These are phyloP conservation scores for Galendromus occidentalis DNA, from an alignment of 1,140 invertebrate species.

Conservation along the genomic window DNA sequence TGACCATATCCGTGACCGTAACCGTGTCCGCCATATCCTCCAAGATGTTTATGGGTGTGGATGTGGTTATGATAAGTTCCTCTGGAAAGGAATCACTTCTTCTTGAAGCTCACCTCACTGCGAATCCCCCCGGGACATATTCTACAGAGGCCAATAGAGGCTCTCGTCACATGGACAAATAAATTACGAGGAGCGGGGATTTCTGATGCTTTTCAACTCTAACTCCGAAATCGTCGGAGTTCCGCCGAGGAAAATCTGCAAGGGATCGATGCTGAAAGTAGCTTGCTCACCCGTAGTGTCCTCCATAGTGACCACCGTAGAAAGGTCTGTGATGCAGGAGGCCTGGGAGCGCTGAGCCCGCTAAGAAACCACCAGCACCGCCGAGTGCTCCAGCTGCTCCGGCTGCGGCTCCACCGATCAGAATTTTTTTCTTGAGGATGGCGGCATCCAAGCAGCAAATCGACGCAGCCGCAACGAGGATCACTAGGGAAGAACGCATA, in stretches of 20 bases:
- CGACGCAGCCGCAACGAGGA: no score
- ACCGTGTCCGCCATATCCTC: not conserved
- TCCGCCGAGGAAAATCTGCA: no score
- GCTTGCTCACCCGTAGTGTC: not conserved
- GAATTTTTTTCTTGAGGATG: not conserved
- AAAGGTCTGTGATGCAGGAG: not conserved
- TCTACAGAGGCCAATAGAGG: no score
- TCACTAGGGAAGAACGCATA: no score
- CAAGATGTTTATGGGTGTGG: not conserved
- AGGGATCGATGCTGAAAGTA: no score
- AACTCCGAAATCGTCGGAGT: no score
- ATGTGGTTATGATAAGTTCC: not conserved
- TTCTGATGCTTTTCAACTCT: no score
- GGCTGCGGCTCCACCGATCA: not conserved
- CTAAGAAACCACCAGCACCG: not conserved
- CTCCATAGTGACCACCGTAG: not conserved
- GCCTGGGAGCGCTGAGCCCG: not conserved
- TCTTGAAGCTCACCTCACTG: not conserved
- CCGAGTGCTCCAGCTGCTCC: not conserved
- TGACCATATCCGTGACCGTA: not conserved
- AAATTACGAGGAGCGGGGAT: no score
- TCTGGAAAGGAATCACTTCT: not conserved
- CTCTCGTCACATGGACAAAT: no score
- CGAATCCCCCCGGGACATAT: no score
- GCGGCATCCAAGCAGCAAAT: no score